Evolutionary conservation across 2,113 vertebrate species (phyloP).

Genomic region (Panthera uncia): DNA sequence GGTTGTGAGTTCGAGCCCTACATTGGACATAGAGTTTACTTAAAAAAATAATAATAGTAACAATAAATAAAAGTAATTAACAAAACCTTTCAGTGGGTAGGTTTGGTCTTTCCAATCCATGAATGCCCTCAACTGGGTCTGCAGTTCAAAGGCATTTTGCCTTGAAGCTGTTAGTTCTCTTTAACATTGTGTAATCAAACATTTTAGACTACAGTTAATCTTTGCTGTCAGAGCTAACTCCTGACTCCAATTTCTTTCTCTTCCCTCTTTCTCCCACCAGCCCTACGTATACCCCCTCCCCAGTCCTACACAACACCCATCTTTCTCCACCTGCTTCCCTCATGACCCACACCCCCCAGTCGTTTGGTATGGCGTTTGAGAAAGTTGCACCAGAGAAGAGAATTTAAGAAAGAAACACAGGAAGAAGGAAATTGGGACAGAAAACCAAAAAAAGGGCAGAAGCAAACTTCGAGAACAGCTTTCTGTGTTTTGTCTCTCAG

Average conservation of each 20-base stretch:
- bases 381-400: conserved; percentile 28
- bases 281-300: neutral
- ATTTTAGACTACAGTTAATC: conserved; percentile 15
- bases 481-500: neutral
- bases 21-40: neutral
- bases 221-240: neutral
- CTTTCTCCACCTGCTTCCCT: neutral
- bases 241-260: neutral
- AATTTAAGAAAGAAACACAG: conserved; percentile 43
- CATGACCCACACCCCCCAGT: neutral
- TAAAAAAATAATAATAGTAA: neutral
- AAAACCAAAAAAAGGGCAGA: neutral
- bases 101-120: neutral
- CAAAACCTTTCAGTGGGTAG: neutral
- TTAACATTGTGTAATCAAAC: neutral
- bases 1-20: neutral
- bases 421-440: conserved; percentile 41
- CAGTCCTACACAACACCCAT: fast-evolving
- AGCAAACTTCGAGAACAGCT: neutral
- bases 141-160: neutral
- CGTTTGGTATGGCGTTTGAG: neutral
- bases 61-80: neutral
- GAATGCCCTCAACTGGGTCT: neutral
- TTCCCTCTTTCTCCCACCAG: neutral
- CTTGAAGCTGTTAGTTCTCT: neutral